These are phyloP conservation scores for Enoplosus armatus DNA, from an alignment of 2,797 vertebrate genomes.

Conservation along the genomic window DNA sequence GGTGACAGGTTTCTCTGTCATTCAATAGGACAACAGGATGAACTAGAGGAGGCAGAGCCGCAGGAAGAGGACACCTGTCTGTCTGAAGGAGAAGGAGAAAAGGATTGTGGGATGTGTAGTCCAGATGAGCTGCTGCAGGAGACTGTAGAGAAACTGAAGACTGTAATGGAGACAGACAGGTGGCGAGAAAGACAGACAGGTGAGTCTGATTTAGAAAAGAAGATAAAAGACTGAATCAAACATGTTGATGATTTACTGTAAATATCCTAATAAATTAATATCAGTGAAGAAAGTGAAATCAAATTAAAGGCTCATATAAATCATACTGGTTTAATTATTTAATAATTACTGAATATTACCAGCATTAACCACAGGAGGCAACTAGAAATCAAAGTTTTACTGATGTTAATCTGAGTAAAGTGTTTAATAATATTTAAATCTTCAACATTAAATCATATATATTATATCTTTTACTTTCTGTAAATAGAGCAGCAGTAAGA, in stretches of 20 bases:
- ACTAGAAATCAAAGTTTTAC: too few relatives aligned
- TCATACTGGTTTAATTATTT: too few relatives aligned
- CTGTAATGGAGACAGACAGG: constrained; percentile 71
- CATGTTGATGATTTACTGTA: too few relatives aligned
- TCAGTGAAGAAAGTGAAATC: too few relatives aligned
- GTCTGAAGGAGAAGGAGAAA: constrained; percentile 16
- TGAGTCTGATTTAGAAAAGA: constrained; percentile 20
- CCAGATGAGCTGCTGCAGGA: constrained; percentile 75
- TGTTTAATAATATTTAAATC: too few relatives aligned
- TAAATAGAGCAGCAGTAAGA: too few relatives aligned
- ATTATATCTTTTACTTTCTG: too few relatives aligned
- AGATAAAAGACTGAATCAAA: too few relatives aligned
- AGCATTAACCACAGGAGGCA: too few relatives aligned
- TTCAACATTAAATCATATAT: too few relatives aligned
- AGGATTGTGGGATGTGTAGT: constrained; percentile 52
- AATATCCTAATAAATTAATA: background rate
- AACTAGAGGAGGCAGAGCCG: background rate
- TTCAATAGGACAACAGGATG: constrained; percentile 15
- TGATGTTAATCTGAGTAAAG: too few relatives aligned
- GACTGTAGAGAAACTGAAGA: constrained; percentile 82
- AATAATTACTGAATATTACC: too few relatives aligned
- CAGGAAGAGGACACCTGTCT: background rate
- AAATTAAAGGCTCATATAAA: background rate
- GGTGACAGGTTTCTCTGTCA: background rate
- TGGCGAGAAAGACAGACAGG: constrained; percentile 61